Conservation (phyloP, 37 sponge, comb jelly and placozoan genomes). For the Amphimedon queenslandica region DNA sequence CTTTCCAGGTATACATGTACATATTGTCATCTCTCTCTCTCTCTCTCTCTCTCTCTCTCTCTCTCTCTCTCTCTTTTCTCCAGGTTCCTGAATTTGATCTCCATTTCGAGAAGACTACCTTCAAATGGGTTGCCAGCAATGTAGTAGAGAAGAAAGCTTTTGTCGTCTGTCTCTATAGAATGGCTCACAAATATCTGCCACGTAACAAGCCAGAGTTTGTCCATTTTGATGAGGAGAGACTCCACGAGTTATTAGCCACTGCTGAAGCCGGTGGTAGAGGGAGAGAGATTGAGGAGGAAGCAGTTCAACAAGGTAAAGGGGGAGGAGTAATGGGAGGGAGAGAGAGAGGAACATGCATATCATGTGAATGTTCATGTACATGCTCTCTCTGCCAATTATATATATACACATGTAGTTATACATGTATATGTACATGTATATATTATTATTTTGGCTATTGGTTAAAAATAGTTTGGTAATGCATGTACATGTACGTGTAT, state of each 20-base stretch:
- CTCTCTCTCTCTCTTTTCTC: too few species aligned
- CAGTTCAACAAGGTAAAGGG: slow-evolving; percentile 41
- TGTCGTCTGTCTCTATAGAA: slow-evolving; percentile 60
- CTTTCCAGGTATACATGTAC: too few species aligned
- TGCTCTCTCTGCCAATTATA: too few species aligned
- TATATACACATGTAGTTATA: too few species aligned
- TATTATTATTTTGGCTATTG: not conserved
- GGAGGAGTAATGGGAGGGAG: too few species aligned
- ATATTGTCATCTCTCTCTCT: too few species aligned
- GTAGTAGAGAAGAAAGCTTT: slow-evolving; percentile 74
- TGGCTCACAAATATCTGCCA: slow-evolving; percentile 46
- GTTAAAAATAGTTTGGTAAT: not conserved
- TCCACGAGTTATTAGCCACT: slow-evolving; percentile 24
- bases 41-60: too few species aligned
- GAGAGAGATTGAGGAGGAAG: slow-evolving; percentile 13
- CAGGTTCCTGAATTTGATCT: slow-evolving; percentile 53
- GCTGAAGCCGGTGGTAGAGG: not conserved
- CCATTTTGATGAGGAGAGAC: slow-evolving; percentile 59
- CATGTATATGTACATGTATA: too few species aligned
- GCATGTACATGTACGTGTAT: too few species aligned
- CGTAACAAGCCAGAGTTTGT: slow-evolving; percentile 48
- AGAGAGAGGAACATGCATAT: too few species aligned
- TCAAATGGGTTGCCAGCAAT: slow-evolving; percentile 69
- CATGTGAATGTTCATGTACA: too few species aligned
- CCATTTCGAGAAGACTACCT: slow-evolving; percentile 66